Evolutionary conservation across 2,113 vertebrate genomes (phyloP), one percentile per base, ranked within the genome.

Genomic region (Lynx canadensis): DNA sequence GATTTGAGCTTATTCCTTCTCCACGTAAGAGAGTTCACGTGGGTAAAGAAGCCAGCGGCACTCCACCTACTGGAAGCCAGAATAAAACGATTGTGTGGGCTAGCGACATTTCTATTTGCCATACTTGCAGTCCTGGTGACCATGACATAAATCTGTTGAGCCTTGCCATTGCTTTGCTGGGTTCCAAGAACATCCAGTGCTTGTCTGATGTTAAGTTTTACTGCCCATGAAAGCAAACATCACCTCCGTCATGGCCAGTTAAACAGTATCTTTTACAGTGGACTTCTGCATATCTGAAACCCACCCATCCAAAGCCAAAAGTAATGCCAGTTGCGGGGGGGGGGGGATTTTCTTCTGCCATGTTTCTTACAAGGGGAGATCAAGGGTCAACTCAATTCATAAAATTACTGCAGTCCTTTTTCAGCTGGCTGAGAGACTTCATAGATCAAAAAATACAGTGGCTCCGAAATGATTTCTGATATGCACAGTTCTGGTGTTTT

Each of bases 201-300:
- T 94, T 89, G 65, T 97, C 93, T 83, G 91, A 93, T 97, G 94
- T 97, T 94, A 98, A 94, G 95, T 98, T 98, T 94, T 97, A 97
- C 95, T 95, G 82, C 94, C 97, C 98, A 95, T 94, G 96, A 92
- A 97, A 84, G 55, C 94, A 78, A 63, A 93, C 93, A 55, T 68
- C 95, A 91, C 85, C 71, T 98, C 98, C 45, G 57, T 98, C 97
- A 96, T 18, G 79, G 92, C 63, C 33, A 91, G 94, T 94, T 97
- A 81, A 84, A 45, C 23, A 60, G 76, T 76, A 80, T 90, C 80
- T 95, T 97, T 98, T 94, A 87, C 63, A 65, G 69, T 94, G 92
- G 71, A 87, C 52, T 85, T 95, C 73, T 13, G 11, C 94, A 63
- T 97, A 83, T 98, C 97, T 98, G 97, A 97, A 96, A 93, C 86